Evolutionary conservation across 2,888 invertebrate species (phyloP), one percentile per base, ranked within the genome.

Genomic region (Marronus borbonicus): DNA sequence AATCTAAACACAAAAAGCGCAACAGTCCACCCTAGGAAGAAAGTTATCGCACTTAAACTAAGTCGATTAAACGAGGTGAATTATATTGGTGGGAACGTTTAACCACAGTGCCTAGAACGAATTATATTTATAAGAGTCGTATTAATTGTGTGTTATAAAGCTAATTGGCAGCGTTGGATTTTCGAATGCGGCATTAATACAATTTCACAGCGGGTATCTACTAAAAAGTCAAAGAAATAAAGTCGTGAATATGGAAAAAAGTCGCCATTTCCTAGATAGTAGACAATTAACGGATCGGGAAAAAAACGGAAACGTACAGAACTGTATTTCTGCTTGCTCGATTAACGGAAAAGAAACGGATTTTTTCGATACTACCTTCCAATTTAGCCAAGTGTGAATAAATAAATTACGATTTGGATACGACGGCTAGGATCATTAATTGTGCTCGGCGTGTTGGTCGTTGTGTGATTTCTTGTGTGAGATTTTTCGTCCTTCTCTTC

Each of bases 371-470:
- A 50, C 24, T 20, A 68, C 68, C 68, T 68, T 68, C 68, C 49
- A 68, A 68, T 68, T 68, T 68, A 50, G 50, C 49, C 68, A 28
- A 68, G 68, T 68, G 68, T 68, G 68, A 68, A 68, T 50, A 68
- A 68, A 68, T 50, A 50, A 68, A 50, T 68, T 68, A 50, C 65
- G 65, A 66, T 66, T 66, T 39, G 39, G 44, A 66, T 44, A 44
- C 65, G 65, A 66, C 65, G 44, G 65, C 44, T 49, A 75, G 64
- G 17, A 58, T 58, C 20, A 58, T 58, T 44, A 44, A 58, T 76
- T 77, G 76, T 79, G 60, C 20, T 4, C 20, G 55, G 70, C 65
- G 65, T 39, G 44, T 66, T 66, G 79, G 58, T 80, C 28, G 50
- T 70, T 70, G 39, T 70, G 70, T 58, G 55, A 70, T 70, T 55